Conservation (phyloP, 2,888 invertebrate genomes). For the Epistrophella euchroma region DNA sequence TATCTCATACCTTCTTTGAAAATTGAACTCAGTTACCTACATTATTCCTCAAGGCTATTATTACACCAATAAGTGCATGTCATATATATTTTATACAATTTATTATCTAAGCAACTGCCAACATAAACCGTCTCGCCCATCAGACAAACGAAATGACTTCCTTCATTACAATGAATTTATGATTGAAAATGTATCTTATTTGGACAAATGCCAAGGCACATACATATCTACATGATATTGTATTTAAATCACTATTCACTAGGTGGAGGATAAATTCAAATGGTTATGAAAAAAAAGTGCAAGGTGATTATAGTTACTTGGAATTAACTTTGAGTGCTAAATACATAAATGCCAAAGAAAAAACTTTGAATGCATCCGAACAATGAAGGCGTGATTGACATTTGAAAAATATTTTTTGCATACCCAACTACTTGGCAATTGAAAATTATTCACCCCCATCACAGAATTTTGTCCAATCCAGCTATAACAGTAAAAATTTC, state of each 20-base stretch:
- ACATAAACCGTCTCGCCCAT: constrained; percentile 10
- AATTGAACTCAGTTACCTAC: background rate
- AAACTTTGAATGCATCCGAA: background rate
- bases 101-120: constrained; percentile 9
- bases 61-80: background rate
- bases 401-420: background rate
- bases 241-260: constrained; percentile 21
- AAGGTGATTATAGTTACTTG: constrained; percentile 2
- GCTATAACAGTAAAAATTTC: too few relatives aligned
- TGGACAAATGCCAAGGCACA: constrained; percentile 30
- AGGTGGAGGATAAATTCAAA: constrained; percentile 29
- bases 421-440: background rate
- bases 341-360: constrained; percentile 22
- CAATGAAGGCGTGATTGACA: constrained; percentile 13
- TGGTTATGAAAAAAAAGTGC: constrained; percentile 37
- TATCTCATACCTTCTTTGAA: constrained; percentile 5
- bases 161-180: constrained; percentile 15
- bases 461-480: too few relatives aligned
- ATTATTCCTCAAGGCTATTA: background rate
- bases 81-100: constrained; percentile 12
- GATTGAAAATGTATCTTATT: constrained; percentile 18
- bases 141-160: constrained; percentile 28
- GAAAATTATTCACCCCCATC: too few relatives aligned
- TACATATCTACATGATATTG: too few relatives aligned
- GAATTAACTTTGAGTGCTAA: background rate